These are phyloP conservation scores for Leucoraja erinaceus DNA, from an alignment of 2,113 vertebrate species.

Conservation along the genomic window DNA sequence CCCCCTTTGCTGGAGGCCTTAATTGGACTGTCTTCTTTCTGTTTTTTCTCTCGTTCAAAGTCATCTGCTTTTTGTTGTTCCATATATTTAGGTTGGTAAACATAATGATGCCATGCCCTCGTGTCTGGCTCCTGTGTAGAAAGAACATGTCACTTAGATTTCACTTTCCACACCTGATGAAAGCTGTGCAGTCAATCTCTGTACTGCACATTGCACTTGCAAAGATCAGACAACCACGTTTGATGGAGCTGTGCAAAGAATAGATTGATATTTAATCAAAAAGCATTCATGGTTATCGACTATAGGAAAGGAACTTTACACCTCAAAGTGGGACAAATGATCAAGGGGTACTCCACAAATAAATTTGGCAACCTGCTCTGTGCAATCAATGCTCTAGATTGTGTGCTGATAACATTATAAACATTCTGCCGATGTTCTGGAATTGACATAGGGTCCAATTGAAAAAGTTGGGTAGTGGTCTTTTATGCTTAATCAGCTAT, in stretches of 20 bases:
- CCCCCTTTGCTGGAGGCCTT: conserved; percentile 78
- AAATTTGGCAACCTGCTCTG: neutral
- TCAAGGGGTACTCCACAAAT: neutral
- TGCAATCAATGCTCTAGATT: neutral
- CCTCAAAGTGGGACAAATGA: neutral
- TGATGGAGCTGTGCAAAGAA: neutral
- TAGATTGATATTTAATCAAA: neutral
- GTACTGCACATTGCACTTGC: neutral
- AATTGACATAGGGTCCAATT: neutral
- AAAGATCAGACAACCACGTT: neutral
- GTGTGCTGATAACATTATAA: neutral
- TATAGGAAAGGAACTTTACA: neutral
- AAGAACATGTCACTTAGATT: neutral
- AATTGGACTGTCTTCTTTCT: conserved; percentile 78
- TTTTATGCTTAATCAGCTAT: neutral
- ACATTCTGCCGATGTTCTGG: neutral
- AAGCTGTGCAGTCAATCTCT: neutral
- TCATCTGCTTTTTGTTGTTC: conserved; percentile 81
- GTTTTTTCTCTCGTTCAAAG: conserved; percentile 69
- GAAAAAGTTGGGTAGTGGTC: neutral
- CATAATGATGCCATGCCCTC: conserved; percentile 80
- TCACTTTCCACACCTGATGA: neutral
- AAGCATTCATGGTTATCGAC: neutral
- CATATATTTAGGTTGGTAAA: conserved; percentile 84
- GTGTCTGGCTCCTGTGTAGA: conserved; percentile 77